Percentiles rank a stretch among this genome's conserved stretches.
Conservation (phyloP, 2,888 invertebrate species). For the Ypsolopha scabrella region DNA sequence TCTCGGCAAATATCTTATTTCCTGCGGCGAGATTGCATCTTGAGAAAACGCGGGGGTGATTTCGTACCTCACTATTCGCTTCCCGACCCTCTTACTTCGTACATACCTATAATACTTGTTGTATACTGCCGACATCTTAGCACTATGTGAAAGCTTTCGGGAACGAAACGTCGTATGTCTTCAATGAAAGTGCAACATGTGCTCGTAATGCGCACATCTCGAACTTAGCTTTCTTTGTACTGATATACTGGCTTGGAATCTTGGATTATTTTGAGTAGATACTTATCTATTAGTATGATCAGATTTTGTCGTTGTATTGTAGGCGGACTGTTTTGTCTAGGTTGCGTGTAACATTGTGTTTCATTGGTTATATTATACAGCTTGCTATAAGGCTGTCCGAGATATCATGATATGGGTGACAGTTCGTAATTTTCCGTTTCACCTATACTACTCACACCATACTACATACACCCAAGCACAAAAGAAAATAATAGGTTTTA, state of each 20-base stretch:
- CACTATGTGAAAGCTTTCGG: neutral
- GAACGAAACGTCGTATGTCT: neutral
- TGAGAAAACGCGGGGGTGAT: constrained; percentile 68
- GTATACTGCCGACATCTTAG: neutral
- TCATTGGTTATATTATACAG: neutral
- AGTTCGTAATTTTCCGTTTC: too few relatives aligned
- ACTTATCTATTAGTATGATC: too few relatives aligned
- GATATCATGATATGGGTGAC: too few relatives aligned
- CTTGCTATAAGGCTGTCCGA: neutral
- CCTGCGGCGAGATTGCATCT: constrained; percentile 71
- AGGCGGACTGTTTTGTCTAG: too few relatives aligned
- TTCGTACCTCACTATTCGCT: constrained; percentile 58
- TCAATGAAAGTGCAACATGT: too few relatives aligned
- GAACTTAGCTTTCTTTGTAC: too few relatives aligned
- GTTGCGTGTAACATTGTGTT: too few relatives aligned
- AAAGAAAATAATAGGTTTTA: too few relatives aligned
- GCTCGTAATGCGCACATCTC: too few relatives aligned
- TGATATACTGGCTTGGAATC: neutral
- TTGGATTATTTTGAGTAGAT: neutral
- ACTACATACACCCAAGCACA: too few relatives aligned
- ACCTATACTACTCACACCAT: too few relatives aligned
- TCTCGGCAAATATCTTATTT: constrained; percentile 72
- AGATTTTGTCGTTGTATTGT: too few relatives aligned
- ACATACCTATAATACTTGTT: neutral
- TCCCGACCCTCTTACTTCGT: constrained; percentile 32